Evolutionary conservation across 1,140 invertebrate species (phyloP), one percentile per base, ranked within the genome.

Genomic region (Hetaerina americana): DNA sequence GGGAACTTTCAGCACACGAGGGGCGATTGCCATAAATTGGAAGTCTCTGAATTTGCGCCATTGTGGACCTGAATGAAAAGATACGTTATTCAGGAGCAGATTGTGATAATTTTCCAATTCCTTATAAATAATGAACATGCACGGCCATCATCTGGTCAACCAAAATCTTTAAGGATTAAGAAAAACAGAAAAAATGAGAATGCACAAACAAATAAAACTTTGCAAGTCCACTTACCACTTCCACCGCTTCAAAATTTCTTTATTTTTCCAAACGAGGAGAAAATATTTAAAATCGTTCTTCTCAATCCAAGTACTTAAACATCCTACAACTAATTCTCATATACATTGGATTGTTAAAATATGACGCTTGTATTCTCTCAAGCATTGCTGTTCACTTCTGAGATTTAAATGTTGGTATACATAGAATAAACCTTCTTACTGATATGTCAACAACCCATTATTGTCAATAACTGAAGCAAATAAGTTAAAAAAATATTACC

Each of bases 1-100:
- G 86, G 73, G 83, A 83, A 69, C 79, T 80, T 75, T 86, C 85
- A 71, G 90, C 90, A 78, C 90, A 92, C 1, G 90, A 86, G 69
- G 91, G 90, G 78, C 86, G 86, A 75, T 83, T 84, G 71, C 90
- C 91, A 77, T 84, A 87, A 49, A 86, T 78, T 25, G 86, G 82
- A 72, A 82, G 79, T 78, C 85, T 82, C 72, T 80, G 79, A 66
- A 84, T 87, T 75, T 85, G 84, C 70, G 86, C 84, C 84, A 86
- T 85, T 26, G 22, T 57, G 15, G 40, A n/a, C 40, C 40, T 57
- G 40, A 57, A 57, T 18, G 2, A 10, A 57, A 57, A 5, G n/a
- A n/a, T n/a, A n/a, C n/a, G n/a, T n/a, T n/a, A n/a, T n/a, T n/a
- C n/a, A n/a, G n/a, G n/a, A n/a, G n/a, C n/a, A n/a, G n/a, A n/a